phyloP scores from a whole-genome alignment of 2,888 invertebrate species.

The Pollenia griseotomentosa region DNA sequence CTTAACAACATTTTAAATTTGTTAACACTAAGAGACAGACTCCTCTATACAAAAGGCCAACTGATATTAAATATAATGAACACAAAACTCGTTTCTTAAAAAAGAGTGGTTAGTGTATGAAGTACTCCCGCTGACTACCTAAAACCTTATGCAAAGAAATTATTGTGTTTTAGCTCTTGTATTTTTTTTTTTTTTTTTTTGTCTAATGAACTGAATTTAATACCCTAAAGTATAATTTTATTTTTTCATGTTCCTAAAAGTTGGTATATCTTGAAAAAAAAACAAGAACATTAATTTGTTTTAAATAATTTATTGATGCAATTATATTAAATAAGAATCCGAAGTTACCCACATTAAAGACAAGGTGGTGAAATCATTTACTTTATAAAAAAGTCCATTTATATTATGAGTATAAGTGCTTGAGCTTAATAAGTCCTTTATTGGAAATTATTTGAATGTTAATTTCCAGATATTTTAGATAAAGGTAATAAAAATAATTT shows the following conservation, averaged over 20 bases:
- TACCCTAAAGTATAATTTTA: constrained; percentile 20
- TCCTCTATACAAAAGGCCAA: neutral
- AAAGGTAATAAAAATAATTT: neutral
- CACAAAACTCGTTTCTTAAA: neutral
- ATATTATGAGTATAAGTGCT: neutral
- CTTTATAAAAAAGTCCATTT: neutral
- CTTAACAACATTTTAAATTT: constrained; percentile 8
- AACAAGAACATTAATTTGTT: constrained; percentile 51
- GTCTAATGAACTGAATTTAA: constrained; percentile 27
- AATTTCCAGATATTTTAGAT: constrained; percentile 1
- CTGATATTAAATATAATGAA: neutral
- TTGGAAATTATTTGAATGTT: constrained; percentile 20
- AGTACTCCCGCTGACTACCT: neutral
- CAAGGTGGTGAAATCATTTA: constrained; percentile 34
- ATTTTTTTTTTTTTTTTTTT: neutral
- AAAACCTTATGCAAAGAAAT: neutral
- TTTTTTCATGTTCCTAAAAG: constrained; percentile 26
- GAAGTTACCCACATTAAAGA: constrained; percentile 44
- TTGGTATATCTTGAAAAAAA: neutral
- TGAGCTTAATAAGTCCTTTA: constrained; percentile 5
- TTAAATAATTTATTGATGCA: constrained; percentile 65
- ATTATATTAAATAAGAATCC: constrained; percentile 59
- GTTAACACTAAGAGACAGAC: neutral
- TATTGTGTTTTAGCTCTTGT: neutral
- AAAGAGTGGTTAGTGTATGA: neutral